Conservation (phyloP, 2,113 vertebrate species). For the Donacobius atricapilla region DNA sequence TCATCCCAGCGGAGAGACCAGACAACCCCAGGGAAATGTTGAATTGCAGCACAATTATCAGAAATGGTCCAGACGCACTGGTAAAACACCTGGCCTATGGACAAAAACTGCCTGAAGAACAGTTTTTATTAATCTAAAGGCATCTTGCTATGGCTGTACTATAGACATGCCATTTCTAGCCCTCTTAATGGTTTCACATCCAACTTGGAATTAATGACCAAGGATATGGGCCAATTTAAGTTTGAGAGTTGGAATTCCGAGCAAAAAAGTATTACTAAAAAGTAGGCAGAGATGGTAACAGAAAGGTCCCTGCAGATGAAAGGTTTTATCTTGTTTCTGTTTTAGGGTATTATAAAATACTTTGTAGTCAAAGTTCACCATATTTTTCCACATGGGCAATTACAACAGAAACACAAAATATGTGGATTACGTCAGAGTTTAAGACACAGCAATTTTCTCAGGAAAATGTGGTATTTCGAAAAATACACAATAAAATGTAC, state of each 20-base stretch:
- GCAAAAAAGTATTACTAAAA: neutral
- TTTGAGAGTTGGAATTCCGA: neutral
- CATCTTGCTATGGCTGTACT: neutral
- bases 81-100: neutral
- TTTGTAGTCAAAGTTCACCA: neutral
- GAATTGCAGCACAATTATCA: neutral
- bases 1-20: neutral
- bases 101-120: neutral
- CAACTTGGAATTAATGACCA: neutral
- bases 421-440: neutral
- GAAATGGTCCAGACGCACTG: neutral
- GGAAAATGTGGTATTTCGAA: neutral
- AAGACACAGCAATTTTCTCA: neutral
- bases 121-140: neutral
- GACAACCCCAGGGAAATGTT: neutral
- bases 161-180: neutral
- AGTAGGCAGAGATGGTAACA: neutral
- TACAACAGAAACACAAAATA: neutral
- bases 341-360: neutral
- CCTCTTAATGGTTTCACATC: neutral
- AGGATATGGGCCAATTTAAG: neutral
- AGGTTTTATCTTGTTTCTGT: neutral
- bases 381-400: neutral
- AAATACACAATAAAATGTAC: neutral
- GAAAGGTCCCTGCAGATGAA: neutral